These are phyloP conservation scores for Acholoe squamosa DNA, from an alignment of 2,888 invertebrate genomes.

Conservation along the genomic window DNA sequence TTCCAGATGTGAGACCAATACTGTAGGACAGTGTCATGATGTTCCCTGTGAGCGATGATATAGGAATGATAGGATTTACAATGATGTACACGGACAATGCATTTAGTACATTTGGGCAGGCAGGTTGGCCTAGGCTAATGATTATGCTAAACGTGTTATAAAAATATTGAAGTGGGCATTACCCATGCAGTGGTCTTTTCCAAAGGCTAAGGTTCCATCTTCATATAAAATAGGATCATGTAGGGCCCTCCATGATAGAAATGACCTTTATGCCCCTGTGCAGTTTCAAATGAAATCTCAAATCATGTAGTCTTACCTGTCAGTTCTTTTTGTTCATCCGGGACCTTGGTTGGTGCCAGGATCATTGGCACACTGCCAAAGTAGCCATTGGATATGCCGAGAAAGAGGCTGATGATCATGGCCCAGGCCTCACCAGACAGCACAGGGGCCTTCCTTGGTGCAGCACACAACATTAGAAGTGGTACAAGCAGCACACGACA, in stretches of 20 bases:
- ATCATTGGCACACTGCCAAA: slow-evolving; percentile 97
- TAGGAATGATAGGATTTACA: neutral
- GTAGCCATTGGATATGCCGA: slow-evolving; percentile 93
- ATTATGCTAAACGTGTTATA: no score
- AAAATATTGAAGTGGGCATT: no score
- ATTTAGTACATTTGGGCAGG: no score
- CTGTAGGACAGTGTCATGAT: slow-evolving; percentile 97
- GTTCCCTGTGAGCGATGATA: slow-evolving; percentile 86
- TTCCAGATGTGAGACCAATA: slow-evolving; percentile 92
- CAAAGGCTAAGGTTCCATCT: no score
- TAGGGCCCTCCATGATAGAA: no score
- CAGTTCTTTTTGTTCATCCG: slow-evolving; percentile 92
- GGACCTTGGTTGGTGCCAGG: slow-evolving; percentile 92
- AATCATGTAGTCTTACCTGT: no score
- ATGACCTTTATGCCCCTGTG: no score
- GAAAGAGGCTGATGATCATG: slow-evolving; percentile 87
- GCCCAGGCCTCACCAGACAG: slow-evolving; percentile 87
- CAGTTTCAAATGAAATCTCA: no score
- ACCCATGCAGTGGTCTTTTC: no score
- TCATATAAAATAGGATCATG: no score
- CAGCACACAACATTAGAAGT: slow-evolving; percentile 91
- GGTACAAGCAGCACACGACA: slow-evolving; percentile 91
- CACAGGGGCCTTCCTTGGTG: slow-evolving; percentile 90
- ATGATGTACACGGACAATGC: no score
- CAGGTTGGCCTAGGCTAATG: no score